Conservation (phyloP, 2,797 vertebrate genomes). For the Epinephelus awoara region DNA sequence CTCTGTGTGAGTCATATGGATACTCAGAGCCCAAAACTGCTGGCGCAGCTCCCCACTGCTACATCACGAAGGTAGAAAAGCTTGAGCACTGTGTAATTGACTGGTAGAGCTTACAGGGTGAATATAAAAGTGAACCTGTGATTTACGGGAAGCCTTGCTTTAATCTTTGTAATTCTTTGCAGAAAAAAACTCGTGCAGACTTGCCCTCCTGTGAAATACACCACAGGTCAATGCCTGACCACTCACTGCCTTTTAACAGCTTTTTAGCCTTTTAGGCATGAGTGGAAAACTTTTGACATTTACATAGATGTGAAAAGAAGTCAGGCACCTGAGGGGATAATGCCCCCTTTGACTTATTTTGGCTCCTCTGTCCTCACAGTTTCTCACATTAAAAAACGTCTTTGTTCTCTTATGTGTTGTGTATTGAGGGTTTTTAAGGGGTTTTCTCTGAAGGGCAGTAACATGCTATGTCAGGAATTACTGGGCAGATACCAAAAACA, state of each 20-base stretch:
- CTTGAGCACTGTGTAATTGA: slow-evolving; percentile 66
- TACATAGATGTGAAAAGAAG: slow-evolving; percentile 70
- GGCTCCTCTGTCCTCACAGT: slow-evolving; percentile 50
- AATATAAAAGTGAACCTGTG: slow-evolving; percentile 51
- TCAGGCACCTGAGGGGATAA: slow-evolving; percentile 58
- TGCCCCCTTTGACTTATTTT: slow-evolving; percentile 58
- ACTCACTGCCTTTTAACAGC: slow-evolving; percentile 55
- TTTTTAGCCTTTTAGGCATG: slow-evolving; percentile 56
- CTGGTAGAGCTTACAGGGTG: slow-evolving; percentile 49
- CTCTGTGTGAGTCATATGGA: slow-evolving; percentile 62
- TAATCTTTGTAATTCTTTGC: slow-evolving; percentile 33
- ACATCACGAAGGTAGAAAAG: slow-evolving; percentile 63
- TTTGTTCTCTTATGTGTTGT: slow-evolving; percentile 47
- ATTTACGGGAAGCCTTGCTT: slow-evolving; percentile 27
- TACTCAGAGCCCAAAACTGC: slow-evolving; percentile 58
- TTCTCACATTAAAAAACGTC: slow-evolving; percentile 67
- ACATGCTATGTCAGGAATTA: neutral
- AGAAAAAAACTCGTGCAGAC: slow-evolving; percentile 38
- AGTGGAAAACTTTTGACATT: slow-evolving; percentile 68
- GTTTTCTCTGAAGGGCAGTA: slow-evolving; percentile 24
- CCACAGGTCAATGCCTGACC: slow-evolving; percentile 49
- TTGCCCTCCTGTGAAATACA: slow-evolving; percentile 33
- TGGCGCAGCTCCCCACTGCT: slow-evolving; percentile 59
- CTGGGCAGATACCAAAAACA: neutral
- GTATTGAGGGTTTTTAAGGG: slow-evolving; percentile 27